phyloP scores from a whole-genome alignment of 2,888 invertebrate genomes.

The Odontothrips loti region DNA sequence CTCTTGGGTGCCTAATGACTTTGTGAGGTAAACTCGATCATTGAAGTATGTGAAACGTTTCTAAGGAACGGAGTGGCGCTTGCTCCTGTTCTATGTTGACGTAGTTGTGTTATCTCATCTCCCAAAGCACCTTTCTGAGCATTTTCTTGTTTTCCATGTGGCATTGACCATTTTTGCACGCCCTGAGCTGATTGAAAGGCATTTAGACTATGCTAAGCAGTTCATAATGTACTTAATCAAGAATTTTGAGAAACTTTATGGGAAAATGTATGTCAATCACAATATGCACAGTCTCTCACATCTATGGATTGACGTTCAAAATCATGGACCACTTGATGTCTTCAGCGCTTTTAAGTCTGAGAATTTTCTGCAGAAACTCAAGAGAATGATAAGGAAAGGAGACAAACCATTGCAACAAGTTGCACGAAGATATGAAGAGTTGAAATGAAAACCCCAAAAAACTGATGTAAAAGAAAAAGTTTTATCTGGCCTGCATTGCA shows the following conservation, averaged over 20 bases:
- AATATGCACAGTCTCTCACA: conserved; percentile 41
- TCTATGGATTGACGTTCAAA: conserved; percentile 38
- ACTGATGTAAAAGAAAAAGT: too few relatives aligned
- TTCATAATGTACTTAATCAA: conserved; percentile 39
- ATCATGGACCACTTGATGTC: conserved; percentile 37
- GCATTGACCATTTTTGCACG: conserved; percentile 38
- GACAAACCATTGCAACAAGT: conserved; percentile 33
- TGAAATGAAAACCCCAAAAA: too few relatives aligned
- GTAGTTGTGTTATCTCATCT: conserved; percentile 39
- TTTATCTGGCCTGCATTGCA: too few relatives aligned
- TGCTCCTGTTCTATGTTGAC: conserved; percentile 41
- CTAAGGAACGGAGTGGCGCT: conserved; percentile 42
- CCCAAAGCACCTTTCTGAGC: conserved; percentile 37
- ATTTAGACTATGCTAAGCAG: conserved; percentile 36
- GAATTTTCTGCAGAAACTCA: conserved; percentile 39
- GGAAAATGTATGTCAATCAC: conserved; percentile 38
- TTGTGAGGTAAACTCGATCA: conserved; percentile 40
- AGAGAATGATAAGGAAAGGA: conserved; percentile 34
- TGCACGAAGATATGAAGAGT: too few relatives aligned
- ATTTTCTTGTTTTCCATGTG: conserved; percentile 39
- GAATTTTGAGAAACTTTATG: conserved; percentile 37
- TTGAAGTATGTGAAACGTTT: conserved; percentile 40
- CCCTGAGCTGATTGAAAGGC: conserved; percentile 30
- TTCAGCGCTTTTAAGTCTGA: conserved; percentile 39
- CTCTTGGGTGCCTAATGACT: conserved; percentile 37